Percentiles rank a stretch among this genome's conserved stretches.
phyloP scores from a whole-genome alignment of 2,888 invertebrate species.

The Zaprionus obscuricornis region DNA sequence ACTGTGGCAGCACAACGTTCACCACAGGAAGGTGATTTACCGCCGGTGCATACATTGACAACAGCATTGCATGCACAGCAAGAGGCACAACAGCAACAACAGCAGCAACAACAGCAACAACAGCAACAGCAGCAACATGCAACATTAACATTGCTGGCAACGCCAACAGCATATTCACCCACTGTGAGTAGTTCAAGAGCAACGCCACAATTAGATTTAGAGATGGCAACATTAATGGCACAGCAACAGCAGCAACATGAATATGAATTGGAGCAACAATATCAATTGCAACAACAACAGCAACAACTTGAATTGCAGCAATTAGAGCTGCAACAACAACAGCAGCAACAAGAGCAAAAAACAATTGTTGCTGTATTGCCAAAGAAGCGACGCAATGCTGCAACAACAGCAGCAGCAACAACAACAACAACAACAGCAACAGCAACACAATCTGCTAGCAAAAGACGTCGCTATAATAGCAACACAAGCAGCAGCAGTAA shows the following conservation, averaged over 20 bases:
- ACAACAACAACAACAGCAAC: constrained; percentile 1
- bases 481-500: no score
- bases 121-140: constrained; percentile 40
- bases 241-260: constrained; percentile 44
- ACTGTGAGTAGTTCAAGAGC: constrained; percentile 82
- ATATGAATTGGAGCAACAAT: constrained; percentile 28
- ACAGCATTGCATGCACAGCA: constrained; percentile 67
- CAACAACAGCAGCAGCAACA: constrained; percentile 24
- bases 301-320: constrained; percentile 32
- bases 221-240: constrained; percentile 57
- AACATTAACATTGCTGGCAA: constrained; percentile 55
- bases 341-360: constrained; percentile 7
- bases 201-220: constrained; percentile 81
- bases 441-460: constrained; percentile 44
- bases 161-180: constrained; percentile 73
- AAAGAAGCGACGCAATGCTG: constrained; percentile 41
- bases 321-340: constrained; percentile 10
- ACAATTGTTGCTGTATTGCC: constrained; percentile 38
- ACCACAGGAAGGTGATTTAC: constrained; percentile 81
- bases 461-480: constrained; percentile 68
- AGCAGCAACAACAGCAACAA: constrained; percentile 38
- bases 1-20: constrained; percentile 73
- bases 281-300: constrained; percentile 27
- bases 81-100: constrained; percentile 59
- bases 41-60: constrained; percentile 74